Conservation (phyloP, 2,797 vertebrate species). For the Lithobates sylvaticus region DNA sequence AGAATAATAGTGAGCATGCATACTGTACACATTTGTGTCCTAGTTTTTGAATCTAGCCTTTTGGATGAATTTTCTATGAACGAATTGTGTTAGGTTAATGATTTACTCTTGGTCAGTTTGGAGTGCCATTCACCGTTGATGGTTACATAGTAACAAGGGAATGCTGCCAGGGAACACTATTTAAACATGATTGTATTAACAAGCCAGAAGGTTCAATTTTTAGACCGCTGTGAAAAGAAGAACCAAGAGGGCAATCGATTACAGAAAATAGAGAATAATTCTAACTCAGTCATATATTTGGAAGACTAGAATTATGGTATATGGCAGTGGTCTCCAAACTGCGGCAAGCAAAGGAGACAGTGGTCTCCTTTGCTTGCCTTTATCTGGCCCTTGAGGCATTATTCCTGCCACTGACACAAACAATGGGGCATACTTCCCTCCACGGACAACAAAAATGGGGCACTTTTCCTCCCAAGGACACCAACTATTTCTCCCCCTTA, state of each 20-base stretch:
- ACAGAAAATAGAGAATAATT: slow-evolving; percentile 17
- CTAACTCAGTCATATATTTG: slow-evolving; percentile 12
- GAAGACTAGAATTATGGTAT: neutral
- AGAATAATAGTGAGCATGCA: slow-evolving; percentile 44
- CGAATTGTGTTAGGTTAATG: slow-evolving; percentile 60
- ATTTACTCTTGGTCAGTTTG: slow-evolving; percentile 22
- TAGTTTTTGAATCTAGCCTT: slow-evolving; percentile 6
- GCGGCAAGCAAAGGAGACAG: too few species aligned
- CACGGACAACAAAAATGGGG: too few species aligned
- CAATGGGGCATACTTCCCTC: too few species aligned
- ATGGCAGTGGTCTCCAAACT: too few species aligned
- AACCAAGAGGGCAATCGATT: slow-evolving; percentile 10
- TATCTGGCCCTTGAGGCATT: too few species aligned
- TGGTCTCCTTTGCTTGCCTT: too few species aligned
- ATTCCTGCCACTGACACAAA: too few species aligned
- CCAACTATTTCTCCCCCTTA: too few species aligned
- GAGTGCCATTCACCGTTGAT: neutral
- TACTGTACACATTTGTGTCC: neutral
- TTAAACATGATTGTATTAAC: slow-evolving; percentile 59
- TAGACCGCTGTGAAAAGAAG: slow-evolving; percentile 41
- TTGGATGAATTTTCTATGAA: slow-evolving; percentile 48
- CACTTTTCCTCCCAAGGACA: too few species aligned
- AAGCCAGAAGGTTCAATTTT: slow-evolving; percentile 52
- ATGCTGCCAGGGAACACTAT: slow-evolving; percentile 58
- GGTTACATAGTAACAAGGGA: slow-evolving; percentile 14